phyloP scores from a whole-genome alignment of 2,797 vertebrate genomes.

The Cephalopachus bancanus region DNA sequence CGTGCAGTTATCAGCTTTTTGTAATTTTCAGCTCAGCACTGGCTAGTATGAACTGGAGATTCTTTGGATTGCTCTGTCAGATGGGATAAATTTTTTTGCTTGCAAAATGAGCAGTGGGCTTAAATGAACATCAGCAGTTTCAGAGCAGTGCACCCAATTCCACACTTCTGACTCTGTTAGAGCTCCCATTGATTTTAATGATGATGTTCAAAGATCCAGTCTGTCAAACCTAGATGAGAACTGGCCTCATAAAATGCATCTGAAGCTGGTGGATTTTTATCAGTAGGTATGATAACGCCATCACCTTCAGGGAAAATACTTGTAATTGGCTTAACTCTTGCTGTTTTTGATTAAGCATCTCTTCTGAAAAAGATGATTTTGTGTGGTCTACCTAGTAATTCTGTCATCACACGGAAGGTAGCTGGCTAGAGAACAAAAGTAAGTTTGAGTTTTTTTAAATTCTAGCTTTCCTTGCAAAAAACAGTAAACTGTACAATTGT shows the following conservation, averaged over 20 bases:
- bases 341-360: conserved; percentile 60
- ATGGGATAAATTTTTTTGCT: conserved; percentile 78
- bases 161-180: conserved; percentile 65
- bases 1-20: conserved; percentile 28
- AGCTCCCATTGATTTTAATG: conserved; percentile 80
- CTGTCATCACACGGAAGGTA: neutral
- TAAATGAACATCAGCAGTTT: conserved; percentile 66
- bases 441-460: neutral
- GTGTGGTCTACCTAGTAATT: neutral
- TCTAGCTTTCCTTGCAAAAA: conserved; percentile 4
- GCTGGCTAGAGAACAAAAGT: conserved; percentile 18
- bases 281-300: conserved; percentile 53
- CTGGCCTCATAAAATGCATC: conserved; percentile 49
- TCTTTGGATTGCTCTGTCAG: conserved; percentile 75
- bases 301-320: conserved; percentile 37
- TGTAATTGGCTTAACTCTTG: conserved; percentile 63
- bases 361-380: neutral
- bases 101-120: conserved; percentile 75
- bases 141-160: conserved; percentile 57
- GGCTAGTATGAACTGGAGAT: conserved; percentile 31
- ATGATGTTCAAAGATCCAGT: conserved; percentile 75
- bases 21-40: conserved; percentile 62
- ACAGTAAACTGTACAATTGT: neutral
- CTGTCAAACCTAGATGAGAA: conserved; percentile 75
- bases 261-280: conserved; percentile 60